Base-by-base conservation (phyloP, 2,797 vertebrate species). In the Rhyacichthys aspro region DNA sequence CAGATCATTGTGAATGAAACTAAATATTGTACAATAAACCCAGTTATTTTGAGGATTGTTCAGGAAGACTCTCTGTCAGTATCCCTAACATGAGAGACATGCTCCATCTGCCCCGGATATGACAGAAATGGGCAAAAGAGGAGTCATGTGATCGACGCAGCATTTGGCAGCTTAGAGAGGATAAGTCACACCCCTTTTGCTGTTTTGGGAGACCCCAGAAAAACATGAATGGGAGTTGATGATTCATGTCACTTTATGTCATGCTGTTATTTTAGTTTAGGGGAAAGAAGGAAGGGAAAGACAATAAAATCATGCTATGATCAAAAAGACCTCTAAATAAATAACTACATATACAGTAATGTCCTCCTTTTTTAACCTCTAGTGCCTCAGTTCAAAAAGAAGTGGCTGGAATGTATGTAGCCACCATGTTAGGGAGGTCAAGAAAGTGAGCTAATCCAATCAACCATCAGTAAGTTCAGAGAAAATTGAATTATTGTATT, bases 51-150 rank as follows among this genome's bases (percentile, higher is more conserved):
- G n/a, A 9, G 16, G 33, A 18, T 37, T 15, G 1, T 37, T 50
- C 33, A 8, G 9, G 33, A 50, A 17, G 5, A 12, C 18, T 52
- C n/a, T 11, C 11, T 17, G 34, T 52, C 9, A 34, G 8, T 14
- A 10, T 19, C 9, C n/a, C 14, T 4, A 1, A 8, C 34, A 14
- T 49, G 32, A 36, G 5, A 34, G 47, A 49, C n/a, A 49, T 15
- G 10, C 9, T 11, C 32, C 2, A 11, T 16, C 49, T 38, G 49
- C 49, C 16, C 49, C 37, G 49, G 34, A 52, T 37, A 34, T 38
- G 37, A 12, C 49, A 37, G 37, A 52, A 37, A 52, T 52, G 49
- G 49, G 17, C 49, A 52, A 36, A 36, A 33, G 19, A 28, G 19
- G 9, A 50, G 49, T 19, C 34, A 38, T 16, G 34, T 52, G 49